A percentile compares a stretch with the other conserved stretches of the same genome.
These are phyloP conservation scores for Tetrax tetrax DNA, from an alignment of 2,113 vertebrate genomes.

Conservation along the genomic window DNA sequence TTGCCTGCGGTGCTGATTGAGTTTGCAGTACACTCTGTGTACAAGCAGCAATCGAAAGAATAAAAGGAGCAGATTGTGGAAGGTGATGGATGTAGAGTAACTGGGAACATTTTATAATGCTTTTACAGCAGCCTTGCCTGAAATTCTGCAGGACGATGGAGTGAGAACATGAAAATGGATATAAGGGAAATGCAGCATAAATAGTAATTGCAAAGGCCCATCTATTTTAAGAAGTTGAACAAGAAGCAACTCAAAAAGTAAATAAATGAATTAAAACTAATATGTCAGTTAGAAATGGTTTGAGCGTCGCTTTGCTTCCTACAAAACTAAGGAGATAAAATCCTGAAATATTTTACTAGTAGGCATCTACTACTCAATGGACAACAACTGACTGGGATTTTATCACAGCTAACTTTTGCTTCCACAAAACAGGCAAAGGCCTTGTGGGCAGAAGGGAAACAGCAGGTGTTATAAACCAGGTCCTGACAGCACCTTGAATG, in stretches of 20 bases:
- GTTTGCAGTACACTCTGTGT: background rate
- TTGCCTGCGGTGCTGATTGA: rapidly evolving
- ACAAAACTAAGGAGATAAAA: background rate
- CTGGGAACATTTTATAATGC: background rate
- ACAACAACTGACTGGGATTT: background rate
- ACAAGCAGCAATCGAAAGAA: background rate
- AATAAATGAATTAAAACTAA: background rate
- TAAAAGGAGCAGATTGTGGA: background rate
- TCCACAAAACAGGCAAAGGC: background rate
- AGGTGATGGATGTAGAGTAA: background rate
- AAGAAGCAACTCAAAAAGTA: background rate
- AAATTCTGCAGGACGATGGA: background rate
- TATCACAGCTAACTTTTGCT: background rate
- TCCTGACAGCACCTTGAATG: background rate
- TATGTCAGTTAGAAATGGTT: background rate
- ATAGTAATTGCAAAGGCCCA: background rate
- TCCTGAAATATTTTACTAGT: background rate
- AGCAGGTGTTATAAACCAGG: background rate
- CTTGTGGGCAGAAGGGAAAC: background rate
- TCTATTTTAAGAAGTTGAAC: background rate
- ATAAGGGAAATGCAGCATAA: background rate
- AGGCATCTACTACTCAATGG: background rate
- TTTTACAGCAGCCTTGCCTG: background rate
- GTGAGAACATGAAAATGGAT: background rate
- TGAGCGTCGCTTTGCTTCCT: background rate